Base-by-base conservation (phyloP, 1,140 invertebrate genomes). In the Drosophila subpulchrella region DNA sequence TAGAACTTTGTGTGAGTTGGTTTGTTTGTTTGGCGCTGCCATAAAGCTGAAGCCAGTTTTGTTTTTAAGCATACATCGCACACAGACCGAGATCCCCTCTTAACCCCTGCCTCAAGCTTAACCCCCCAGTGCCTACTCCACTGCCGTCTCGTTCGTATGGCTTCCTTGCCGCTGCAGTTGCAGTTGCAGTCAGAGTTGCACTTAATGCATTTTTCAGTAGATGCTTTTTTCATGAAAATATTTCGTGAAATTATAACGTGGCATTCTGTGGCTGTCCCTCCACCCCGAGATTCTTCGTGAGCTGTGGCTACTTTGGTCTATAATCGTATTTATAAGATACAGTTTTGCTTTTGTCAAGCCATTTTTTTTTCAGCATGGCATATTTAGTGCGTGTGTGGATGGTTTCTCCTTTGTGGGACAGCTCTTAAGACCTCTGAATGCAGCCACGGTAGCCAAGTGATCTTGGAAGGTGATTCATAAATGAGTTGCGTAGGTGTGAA, bases 191-290 rank as follows among this genome's bases (percentile, higher is more conserved):
- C 61, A 47, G 38, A 72, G 61, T 46, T 57, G 75, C 79, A 79
- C 83, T 86, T 88, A 79, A 86, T 86, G 82, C 83, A 88, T 86
- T 86, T 86, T 86, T 85, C 82, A 85, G 81, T 86, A 85, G 81
- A 77, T 86, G 74, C 73, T 84, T 78, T 56, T 85, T 85, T 65
- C 76, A 74, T 89, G 76, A 83, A 88, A 88, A 88, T 88, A 88
- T 88, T 89, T 88, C 76, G 80, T 89, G 57, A 88, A 88, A 88
- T 88, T 88, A 88, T 88, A 88, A 88, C 83, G 66, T 86, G 72
- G 67, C 70, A 62, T 74, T 56, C 47, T 72, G 13, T 30, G 8
- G 34, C 77, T 58, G 78, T 20, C 48, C 53, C 39, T 54, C 67
- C 59, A 15, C 47, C 63, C 58, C 47, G 44, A 59, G 56, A 41